phyloP scores from a whole-genome alignment of 2,888 invertebrate genomes.

The Epinotia bilunana region DNA sequence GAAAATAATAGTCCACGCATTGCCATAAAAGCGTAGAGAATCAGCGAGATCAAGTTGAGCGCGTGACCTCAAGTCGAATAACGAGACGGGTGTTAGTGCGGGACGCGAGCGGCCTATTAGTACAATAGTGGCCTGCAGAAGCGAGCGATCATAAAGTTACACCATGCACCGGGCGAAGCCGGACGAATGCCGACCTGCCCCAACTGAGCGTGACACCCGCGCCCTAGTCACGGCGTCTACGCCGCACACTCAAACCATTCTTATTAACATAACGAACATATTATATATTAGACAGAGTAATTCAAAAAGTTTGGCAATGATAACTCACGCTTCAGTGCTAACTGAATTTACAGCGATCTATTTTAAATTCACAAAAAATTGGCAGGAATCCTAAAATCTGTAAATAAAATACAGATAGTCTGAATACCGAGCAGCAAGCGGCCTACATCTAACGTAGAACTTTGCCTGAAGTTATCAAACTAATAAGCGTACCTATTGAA shows the following conservation, averaged over 20 bases:
- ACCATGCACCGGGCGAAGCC: slow-evolving; percentile 66
- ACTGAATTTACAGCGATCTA: slow-evolving; percentile 27
- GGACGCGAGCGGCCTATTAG: slow-evolving; percentile 70
- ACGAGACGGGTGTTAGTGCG: slow-evolving; percentile 65
- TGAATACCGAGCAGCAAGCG: slow-evolving; percentile 7
- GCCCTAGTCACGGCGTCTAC: slow-evolving; percentile 40
- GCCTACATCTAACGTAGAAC: neutral
- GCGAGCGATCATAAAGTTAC: slow-evolving; percentile 79
- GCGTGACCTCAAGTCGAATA: slow-evolving; percentile 71
- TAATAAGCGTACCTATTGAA: neutral
- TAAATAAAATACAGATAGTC: slow-evolving; percentile 50
- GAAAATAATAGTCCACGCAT: slow-evolving; percentile 58
- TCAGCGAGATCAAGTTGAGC: slow-evolving; percentile 71
- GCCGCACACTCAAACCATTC: slow-evolving; percentile 3
- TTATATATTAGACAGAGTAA: neutral
- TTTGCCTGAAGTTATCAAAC: neutral
- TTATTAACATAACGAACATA: slow-evolving; percentile 2
- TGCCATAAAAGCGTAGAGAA: slow-evolving; percentile 70
- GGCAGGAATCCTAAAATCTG: slow-evolving; percentile 60
- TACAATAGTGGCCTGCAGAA: slow-evolving; percentile 79
- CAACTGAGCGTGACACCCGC: slow-evolving; percentile 60
- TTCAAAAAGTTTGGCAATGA: neutral
- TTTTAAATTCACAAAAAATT: slow-evolving; percentile 59
- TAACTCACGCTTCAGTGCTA: neutral
- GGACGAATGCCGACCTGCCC: slow-evolving; percentile 72